A percentile compares a stretch with the other conserved stretches of the same genome.
Conservation (phyloP, 2,797 vertebrate species). For the Sebastiscus tertius region DNA sequence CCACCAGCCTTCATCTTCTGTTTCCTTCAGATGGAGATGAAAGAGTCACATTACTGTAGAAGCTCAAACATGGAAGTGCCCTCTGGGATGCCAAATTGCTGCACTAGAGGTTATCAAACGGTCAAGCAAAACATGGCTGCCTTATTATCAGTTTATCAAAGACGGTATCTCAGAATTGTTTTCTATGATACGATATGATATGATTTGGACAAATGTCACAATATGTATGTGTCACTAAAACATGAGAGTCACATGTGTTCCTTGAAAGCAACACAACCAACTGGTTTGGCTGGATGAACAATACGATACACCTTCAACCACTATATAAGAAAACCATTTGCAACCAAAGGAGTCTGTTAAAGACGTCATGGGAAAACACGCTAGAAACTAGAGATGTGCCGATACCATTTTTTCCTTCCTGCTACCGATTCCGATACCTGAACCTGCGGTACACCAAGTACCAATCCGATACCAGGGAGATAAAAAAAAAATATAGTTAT, state of each 20-base stretch:
- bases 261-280: constrained; percentile 34
- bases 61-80: constrained; percentile 26
- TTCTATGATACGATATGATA: background rate
- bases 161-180: background rate
- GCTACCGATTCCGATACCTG: no score
- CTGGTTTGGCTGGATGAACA: constrained; percentile 45
- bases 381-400: background rate
- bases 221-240: background rate
- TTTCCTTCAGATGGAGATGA: constrained; percentile 79
- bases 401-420: no score
- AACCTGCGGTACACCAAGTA: no score
- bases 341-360: background rate
- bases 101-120: constrained; percentile 25
- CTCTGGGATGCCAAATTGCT: constrained; percentile 42
- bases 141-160: background rate
- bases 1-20: constrained; percentile 92
- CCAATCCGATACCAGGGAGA: no score
- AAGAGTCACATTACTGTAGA: constrained; percentile 41
- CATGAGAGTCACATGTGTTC: background rate
- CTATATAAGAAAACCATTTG: background rate
- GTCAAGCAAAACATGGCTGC: constrained; percentile 11
- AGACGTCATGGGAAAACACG: background rate
- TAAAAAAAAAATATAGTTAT: no score
- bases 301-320: background rate
- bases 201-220: background rate